phyloP scores from a whole-genome alignment of 2,797 vertebrate genomes.

The Sarcophilus harrisii region DNA sequence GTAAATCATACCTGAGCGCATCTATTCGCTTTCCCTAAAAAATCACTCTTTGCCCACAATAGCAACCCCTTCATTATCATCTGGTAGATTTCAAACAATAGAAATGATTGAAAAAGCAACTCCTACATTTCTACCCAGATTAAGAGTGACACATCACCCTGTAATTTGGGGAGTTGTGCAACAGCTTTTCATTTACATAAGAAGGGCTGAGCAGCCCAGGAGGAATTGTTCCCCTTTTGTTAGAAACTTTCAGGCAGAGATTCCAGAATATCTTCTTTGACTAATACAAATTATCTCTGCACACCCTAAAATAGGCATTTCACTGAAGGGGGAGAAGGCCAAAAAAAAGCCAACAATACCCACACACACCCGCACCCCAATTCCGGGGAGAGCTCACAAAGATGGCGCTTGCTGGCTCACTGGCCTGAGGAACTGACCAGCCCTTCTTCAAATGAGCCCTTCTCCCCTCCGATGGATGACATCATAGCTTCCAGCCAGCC shows the following conservation, averaged over 20 bases:
- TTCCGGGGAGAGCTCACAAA: background rate
- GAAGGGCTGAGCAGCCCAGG: constrained; percentile 61
- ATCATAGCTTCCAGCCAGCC: background rate
- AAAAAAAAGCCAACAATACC: background rate
- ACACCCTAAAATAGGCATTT: background rate
- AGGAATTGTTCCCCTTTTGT: constrained; percentile 56
- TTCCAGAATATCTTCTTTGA: constrained; percentile 64
- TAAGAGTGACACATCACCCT: constrained; percentile 81
- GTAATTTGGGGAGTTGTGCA: constrained; percentile 76
- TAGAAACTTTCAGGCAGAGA: constrained; percentile 24
- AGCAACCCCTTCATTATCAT: constrained; percentile 75
- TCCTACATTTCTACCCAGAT: constrained; percentile 81
- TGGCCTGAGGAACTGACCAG: background rate
- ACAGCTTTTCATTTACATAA: constrained; percentile 76
- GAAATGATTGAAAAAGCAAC: constrained; percentile 82
- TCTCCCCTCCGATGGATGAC: background rate
- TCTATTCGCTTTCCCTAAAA: constrained; percentile 68
- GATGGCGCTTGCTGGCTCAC: background rate
- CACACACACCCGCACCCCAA: background rate
- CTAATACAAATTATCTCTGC: constrained; percentile 56
- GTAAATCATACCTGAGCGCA: constrained; percentile 53
- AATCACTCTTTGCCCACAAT: constrained; percentile 71
- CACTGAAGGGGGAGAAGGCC: background rate
- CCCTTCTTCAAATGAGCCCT: background rate
- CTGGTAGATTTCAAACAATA: constrained; percentile 76